Conservation (phyloP, 2,888 invertebrate species). For the Chaetogeoica ovagalla region DNA sequence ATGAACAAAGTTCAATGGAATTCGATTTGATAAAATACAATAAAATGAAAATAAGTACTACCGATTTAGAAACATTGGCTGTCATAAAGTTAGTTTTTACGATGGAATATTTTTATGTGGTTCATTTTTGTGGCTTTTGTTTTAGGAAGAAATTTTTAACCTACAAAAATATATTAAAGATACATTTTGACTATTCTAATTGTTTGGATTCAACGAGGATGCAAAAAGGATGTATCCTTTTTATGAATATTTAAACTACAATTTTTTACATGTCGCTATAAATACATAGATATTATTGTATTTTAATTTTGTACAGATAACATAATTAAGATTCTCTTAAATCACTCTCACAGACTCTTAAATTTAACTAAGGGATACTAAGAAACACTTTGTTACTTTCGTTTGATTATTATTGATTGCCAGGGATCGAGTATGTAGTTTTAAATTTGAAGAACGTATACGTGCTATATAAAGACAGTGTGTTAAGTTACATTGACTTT, state of each 20-base stretch:
- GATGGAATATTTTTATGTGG: not conserved
- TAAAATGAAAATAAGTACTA: slow-evolving; percentile 18
- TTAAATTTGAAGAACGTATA: no score
- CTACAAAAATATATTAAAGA: slow-evolving; percentile 33
- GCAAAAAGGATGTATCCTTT: slow-evolving; percentile 48
- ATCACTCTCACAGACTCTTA: no score
- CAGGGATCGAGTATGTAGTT: no score
- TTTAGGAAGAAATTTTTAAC: slow-evolving; percentile 37
- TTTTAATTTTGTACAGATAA: not conserved
- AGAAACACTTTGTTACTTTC: no score
- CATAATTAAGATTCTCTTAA: no score
- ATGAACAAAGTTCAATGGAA: not conserved
- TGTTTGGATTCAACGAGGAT: not conserved
- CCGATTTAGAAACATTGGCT: slow-evolving; percentile 7
- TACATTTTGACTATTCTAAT: slow-evolving; percentile 33
- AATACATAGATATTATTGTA: not conserved
- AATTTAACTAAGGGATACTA: no score
- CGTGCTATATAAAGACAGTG: no score
- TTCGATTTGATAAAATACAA: slow-evolving; percentile 39
- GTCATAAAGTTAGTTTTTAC: slow-evolving; percentile 28
- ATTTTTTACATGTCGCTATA: not conserved
- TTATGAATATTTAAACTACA: not conserved
- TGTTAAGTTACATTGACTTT: no score
- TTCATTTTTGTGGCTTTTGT: slow-evolving; percentile 7
- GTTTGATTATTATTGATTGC: no score